Base-by-base conservation (phyloP, 2,797 vertebrate genomes). In the Helarctos malayanus region DNA sequence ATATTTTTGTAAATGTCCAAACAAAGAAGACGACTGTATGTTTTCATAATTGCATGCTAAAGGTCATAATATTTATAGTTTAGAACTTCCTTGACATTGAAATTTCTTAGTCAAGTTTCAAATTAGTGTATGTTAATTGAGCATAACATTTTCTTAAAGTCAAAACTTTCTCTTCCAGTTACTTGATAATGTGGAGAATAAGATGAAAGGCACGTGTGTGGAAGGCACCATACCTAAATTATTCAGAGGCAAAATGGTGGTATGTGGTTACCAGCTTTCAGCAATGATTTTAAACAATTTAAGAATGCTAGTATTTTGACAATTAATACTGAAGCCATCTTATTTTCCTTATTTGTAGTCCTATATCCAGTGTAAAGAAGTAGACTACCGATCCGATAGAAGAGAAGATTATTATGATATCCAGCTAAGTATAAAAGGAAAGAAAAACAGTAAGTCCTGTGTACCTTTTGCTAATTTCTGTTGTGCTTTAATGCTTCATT, bases 321-420 rank as follows among this genome's bases (percentile, higher is more conserved):
- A 73, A 4, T 49, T 78, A 88, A 0, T 54, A 4, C 80, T 52
- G 80, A 94, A 95, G 76, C 71, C 41, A 15, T 5, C 65, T 16
- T 89, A 0, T 5, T 92, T 93, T 96, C 54, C 0, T 95, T 97
- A 0, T 97, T 98, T 98, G 3, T 97, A 99, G 99, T 99, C 99
- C 57, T 99, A 99, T 49, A 99, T 99, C 98, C 99, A 99, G 91
- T 99, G 99, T 98, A 99, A 99, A 98, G 99, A 99, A 2, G 99
- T 99, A 96, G 99, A 99, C 99, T 99, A 99, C 98, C 99, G 99
- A 59, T 99, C 99, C 81, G 99, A 99, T 98, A 99, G 99, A 98
- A 99, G 99, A 99, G 99, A 99, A 98, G 99, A 99, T 98, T 99
- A 99, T 99, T 99, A 99, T 79, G 99, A 99, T 98, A 99, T 99